These are phyloP conservation scores for Metalampra italica DNA, from an alignment of 2,888 invertebrate species.

Conservation along the genomic window DNA sequence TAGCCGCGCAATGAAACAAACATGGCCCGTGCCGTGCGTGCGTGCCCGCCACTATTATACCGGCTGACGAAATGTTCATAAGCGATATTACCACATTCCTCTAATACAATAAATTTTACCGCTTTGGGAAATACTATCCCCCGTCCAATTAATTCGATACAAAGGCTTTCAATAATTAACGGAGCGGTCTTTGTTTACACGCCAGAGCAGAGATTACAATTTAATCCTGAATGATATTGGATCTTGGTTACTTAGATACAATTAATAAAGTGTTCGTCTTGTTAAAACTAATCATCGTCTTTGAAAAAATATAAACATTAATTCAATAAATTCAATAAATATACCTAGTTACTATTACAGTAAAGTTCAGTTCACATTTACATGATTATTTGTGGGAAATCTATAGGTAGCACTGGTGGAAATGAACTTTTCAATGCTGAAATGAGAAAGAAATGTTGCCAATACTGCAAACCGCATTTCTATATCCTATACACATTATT, in stretches of 20 bases:
- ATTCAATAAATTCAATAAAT: too few relatives aligned
- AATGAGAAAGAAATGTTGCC: too few relatives aligned
- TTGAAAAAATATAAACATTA: too few relatives aligned
- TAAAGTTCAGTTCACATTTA: too few relatives aligned
- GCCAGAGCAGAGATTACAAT: background rate
- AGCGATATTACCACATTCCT: slow-evolving; percentile 21
- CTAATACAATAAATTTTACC: slow-evolving; percentile 19
- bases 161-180: slow-evolving; percentile 16
- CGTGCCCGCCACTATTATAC: slow-evolving; percentile 34
- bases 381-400: too few relatives aligned
- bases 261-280: too few relatives aligned
- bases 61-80: slow-evolving; percentile 23
- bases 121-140: slow-evolving; percentile 21
- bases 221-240: background rate
- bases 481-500: too few relatives aligned
- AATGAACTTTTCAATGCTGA: background rate
- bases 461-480: too few relatives aligned
- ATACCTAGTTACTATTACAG: too few relatives aligned
- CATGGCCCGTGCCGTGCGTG: slow-evolving; percentile 18
- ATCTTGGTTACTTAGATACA: background rate
- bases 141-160: slow-evolving; percentile 22
- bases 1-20: slow-evolving; percentile 34
- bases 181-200: slow-evolving; percentile 3
- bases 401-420: too few relatives aligned
- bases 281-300: too few relatives aligned